Evolutionary conservation across 2,888 invertebrate species (phyloP), one percentile per base, ranked within the genome.

Genomic region (Drepanosiphum platanoidis): DNA sequence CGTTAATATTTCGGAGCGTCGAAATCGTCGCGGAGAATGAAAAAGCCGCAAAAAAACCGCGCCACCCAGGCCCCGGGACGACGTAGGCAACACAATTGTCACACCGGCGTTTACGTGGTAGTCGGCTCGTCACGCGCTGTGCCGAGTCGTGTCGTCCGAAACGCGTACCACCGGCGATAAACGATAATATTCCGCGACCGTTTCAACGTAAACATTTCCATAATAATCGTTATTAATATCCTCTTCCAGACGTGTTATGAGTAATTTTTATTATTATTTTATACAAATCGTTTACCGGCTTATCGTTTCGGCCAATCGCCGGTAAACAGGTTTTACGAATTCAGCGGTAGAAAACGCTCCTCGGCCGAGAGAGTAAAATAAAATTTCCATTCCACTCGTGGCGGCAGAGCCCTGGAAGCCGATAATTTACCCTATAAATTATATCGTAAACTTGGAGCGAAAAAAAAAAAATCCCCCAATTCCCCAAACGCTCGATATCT

Each of bases 41-140:
- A n/a, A n/a, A n/a, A n/a, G n/a, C n/a, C n/a, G n/a, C n/a, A n/a
- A n/a, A n/a, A n/a, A n/a, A n/a, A n/a, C n/a, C n/a, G n/a, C n/a
- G n/a, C n/a, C n/a, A n/a, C n/a, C 32, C 46, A 22, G 3, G 8
- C 5, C 52, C 3, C 30, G 2, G 9, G 68, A n/a, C n/a, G n/a
- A n/a, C 9, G 34, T 80, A 80, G 80, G 80, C 80, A 80, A 80
- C 80, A 80, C 22, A 80, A 70, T 27, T 18, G 52, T 52, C 80
- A 18, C 18, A 18, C 18, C 34, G 4, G 80, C 70, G 52, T 70
- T 46, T 52, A 52, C 36, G 30, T 70, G 34, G 70, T 32, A 52
- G 52, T 52, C 22, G 4, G 7, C 22, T 22, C 18, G 52, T 52
- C 22, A 18, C 52, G n/a, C n/a, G n/a, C n/a, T n/a, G n/a, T n/a